A percentile compares a stretch with the other conserved stretches of the same genome.
These are phyloP conservation scores for Drosophila ironensis DNA, from an alignment of 1,140 invertebrate species.

Conservation along the genomic window DNA sequence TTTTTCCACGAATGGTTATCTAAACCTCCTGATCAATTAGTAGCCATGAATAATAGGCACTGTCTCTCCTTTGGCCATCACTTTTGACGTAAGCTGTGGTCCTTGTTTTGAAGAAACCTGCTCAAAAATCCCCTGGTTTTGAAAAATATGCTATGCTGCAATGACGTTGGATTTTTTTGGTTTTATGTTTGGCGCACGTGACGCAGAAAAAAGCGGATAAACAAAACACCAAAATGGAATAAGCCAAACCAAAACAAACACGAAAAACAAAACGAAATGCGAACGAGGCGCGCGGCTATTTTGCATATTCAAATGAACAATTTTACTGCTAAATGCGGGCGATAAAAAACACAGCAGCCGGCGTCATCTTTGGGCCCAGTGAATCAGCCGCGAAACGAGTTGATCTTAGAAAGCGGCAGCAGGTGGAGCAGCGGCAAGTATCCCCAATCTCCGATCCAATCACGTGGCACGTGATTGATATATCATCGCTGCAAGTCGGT, in stretches of 20 bases:
- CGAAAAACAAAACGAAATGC: constrained; percentile 43
- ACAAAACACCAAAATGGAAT: constrained; percentile 22
- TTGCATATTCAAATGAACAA: constrained; percentile 69
- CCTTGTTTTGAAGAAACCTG: constrained; percentile 2
- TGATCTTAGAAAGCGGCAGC: constrained; percentile 45
- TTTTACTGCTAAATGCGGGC: constrained; percentile 44
- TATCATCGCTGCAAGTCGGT: constrained; percentile 20
- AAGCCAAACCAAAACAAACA: constrained; percentile 22
- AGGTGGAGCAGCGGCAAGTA: background rate
- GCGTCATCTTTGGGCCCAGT: constrained; percentile 40
- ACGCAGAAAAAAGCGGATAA: constrained; percentile 56
- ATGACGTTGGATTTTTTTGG: constrained; percentile 29
- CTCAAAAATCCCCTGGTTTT: constrained; percentile 25
- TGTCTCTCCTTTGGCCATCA: no score
- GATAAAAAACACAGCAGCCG: constrained; percentile 24
- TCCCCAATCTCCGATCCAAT: background rate
- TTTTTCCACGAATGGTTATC: background rate
- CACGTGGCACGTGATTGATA: constrained; percentile 51
- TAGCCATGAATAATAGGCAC: constrained; percentile 3
- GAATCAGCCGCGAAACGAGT: constrained; percentile 50
- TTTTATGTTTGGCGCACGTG: constrained; percentile 57
- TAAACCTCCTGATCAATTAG: constrained; percentile 1
- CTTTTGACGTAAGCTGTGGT: constrained; percentile 2
- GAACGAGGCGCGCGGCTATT: constrained; percentile 55
- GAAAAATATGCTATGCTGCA: constrained; percentile 41